phyloP scores from a whole-genome alignment of 2,888 invertebrate species.

The Eudemis profundana region DNA sequence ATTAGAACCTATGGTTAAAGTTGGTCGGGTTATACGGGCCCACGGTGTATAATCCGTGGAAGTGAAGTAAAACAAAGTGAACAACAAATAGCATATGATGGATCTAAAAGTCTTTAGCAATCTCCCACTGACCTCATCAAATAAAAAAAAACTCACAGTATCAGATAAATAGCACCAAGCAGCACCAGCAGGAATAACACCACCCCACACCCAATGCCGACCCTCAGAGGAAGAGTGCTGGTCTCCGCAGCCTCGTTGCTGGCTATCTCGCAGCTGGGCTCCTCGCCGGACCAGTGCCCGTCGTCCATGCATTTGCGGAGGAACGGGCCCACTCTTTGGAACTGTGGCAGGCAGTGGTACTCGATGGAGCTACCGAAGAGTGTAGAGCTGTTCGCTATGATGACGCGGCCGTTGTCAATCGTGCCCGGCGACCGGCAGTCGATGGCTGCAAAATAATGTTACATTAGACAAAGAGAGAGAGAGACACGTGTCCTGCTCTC shows the following conservation, averaged over 20 bases:
- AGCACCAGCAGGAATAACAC: constrained; percentile 92
- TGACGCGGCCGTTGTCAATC: constrained; percentile 94
- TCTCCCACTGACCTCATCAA: background rate
- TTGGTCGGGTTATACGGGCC: too few relatives aligned
- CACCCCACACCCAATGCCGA: constrained; percentile 93
- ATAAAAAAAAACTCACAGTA: constrained; percentile 87
- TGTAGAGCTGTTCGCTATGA: constrained; percentile 93
- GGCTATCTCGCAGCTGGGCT: constrained; percentile 91
- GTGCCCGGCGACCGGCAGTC: constrained; percentile 92
- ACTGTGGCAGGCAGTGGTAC: constrained; percentile 95
- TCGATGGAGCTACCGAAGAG: constrained; percentile 94
- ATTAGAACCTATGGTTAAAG: too few relatives aligned
- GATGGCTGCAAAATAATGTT: constrained; percentile 86
- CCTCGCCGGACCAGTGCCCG: constrained; percentile 94
- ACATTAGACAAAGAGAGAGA: background rate
- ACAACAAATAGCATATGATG: too few relatives aligned
- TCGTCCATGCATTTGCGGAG: constrained; percentile 93
- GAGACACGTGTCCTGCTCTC: too few relatives aligned
- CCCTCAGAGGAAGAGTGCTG: constrained; percentile 90
- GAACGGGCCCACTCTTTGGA: constrained; percentile 92
- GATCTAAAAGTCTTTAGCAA: too few relatives aligned
- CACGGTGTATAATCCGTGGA: too few relatives aligned
- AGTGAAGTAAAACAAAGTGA: too few relatives aligned
- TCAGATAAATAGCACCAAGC: constrained; percentile 91
- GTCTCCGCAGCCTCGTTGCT: constrained; percentile 89